phyloP scores from a whole-genome alignment of 2,113 vertebrate genomes.

The Cryptomyrus ogoouensis region DNA sequence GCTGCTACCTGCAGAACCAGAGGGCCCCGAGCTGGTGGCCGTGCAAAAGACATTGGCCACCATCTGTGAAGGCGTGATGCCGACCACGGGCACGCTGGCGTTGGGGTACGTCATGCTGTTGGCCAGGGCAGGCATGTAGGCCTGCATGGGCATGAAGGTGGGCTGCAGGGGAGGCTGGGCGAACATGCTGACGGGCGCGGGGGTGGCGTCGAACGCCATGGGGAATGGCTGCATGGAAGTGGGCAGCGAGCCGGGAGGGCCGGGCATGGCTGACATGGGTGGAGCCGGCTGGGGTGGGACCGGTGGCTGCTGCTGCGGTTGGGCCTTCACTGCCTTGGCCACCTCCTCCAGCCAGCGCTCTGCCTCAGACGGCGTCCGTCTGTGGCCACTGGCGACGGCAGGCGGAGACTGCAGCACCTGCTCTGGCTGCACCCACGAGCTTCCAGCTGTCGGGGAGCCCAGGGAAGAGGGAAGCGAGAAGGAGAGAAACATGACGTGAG shows the following conservation, averaged over 20 bases:
- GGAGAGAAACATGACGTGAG: neutral
- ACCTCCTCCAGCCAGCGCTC: conserved; percentile 87
- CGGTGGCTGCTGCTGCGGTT: conserved; percentile 61
- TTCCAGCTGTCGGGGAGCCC: conserved; percentile 34
- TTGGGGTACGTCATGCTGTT: conserved; percentile 70
- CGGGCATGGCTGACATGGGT: conserved; percentile 45
- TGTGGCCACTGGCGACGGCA: conserved; percentile 66
- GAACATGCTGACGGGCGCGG: conserved; percentile 65
- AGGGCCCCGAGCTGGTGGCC: conserved; percentile 54
- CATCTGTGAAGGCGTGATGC: conserved; percentile 90
- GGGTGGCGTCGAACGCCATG: conserved; percentile 55
- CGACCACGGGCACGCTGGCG: conserved; percentile 76
- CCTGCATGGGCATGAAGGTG: conserved; percentile 66
- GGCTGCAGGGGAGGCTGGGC: conserved; percentile 67
- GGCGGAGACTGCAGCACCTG: conserved; percentile 51
- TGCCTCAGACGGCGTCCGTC: conserved; percentile 79
- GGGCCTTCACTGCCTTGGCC: conserved; percentile 71
- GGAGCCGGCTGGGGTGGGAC: conserved; percentile 39
- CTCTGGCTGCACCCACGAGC: conserved; percentile 57
- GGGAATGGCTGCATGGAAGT: conserved; percentile 71
- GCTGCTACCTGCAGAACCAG: conserved; percentile 41
- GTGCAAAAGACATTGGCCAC: conserved; percentile 87
- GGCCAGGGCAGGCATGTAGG: conserved; percentile 67
- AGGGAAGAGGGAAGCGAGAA: neutral
- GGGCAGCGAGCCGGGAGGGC: conserved; percentile 60